These are phyloP conservation scores for Taphrorychus bicolor DNA, from an alignment of 2,888 invertebrate species.

Conservation along the genomic window DNA sequence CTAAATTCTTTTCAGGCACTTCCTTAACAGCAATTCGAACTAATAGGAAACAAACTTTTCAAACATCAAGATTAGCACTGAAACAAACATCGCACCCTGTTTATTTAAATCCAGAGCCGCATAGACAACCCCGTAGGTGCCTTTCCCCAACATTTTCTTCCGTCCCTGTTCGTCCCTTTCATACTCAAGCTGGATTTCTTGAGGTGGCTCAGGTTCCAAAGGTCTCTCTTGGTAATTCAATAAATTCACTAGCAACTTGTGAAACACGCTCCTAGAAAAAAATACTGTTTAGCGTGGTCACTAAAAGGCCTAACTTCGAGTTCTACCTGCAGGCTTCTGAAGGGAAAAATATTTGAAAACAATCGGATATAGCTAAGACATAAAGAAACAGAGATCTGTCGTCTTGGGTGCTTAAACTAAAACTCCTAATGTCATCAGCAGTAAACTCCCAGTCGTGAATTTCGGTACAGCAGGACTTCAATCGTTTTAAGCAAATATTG, in stretches of 20 bases:
- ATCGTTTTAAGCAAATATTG: constrained; percentile 82
- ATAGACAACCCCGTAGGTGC: constrained; percentile 95
- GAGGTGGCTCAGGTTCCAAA: constrained; percentile 54
- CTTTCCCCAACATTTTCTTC: constrained; percentile 87
- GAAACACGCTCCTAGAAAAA: constrained; percentile 71
- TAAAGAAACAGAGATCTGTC: constrained; percentile 95
- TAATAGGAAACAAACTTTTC: not conserved
- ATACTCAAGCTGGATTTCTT: constrained; percentile 81
- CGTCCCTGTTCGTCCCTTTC: constrained; percentile 91
- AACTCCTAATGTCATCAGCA: constrained; percentile 86
- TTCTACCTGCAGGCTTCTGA: constrained; percentile 77
- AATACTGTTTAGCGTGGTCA: not conserved
- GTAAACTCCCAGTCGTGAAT: constrained; percentile 95
- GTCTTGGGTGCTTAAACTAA: constrained; percentile 95
- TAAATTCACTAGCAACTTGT: constrained; percentile 82
- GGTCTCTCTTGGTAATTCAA: constrained; percentile 86
- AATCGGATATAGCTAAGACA: constrained; percentile 97
- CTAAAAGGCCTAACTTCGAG: not conserved
- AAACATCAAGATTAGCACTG: not conserved
- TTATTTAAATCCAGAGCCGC: constrained; percentile 93
- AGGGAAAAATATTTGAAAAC: constrained; percentile 98
- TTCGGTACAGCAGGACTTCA: constrained; percentile 80
- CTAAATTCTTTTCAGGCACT: constrained; percentile 94
- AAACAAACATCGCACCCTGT: constrained; percentile 60
- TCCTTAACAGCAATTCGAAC: constrained; percentile 96